Evolutionary conservation across 2,888 invertebrate genomes (phyloP), one percentile per base, ranked within the genome.

Genomic region (Lasioglossum marginatum): DNA sequence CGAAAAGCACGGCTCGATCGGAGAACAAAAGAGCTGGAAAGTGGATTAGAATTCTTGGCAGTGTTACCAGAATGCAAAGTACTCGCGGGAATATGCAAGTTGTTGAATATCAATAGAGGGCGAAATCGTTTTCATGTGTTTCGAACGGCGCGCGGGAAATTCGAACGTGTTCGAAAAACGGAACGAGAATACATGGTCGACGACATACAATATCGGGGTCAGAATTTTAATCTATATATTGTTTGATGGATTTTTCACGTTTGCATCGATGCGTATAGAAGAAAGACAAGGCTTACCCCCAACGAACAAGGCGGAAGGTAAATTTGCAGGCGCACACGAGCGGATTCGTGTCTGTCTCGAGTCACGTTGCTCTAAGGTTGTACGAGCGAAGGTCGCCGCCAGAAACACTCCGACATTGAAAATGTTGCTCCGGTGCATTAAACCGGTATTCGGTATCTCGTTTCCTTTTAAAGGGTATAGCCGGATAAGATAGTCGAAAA

Each of bases 341-440:
- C 34, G 63, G n/a, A n/a, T 40, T 40, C 8, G n/a, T 37, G 34
- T 14, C 23, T 57, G 72, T 66, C 76, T 83, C 37, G 66, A 66
- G 37, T 81, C 77, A 66, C 70, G 80, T 75, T 80, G 48, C 75
- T 78, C 74, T 81, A 68, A 72, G 75, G 75, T 70, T 85, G 71
- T 77, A 80, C 74, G 70, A 76, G 23, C 74, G 77, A 75, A 85
- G 85, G 81, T 81, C 77, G 66, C 40, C 66, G 79, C 16, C 70
- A 70, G 78, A 80, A 80, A 81, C 85, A 75, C 40, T 72, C 57
- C 78, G 86, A 66, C 86, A 85, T 81, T 85, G 78, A 85, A 82
- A 76, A 85, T 48, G 71, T 75, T 86, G 57, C 37, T 78, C 72
- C 72, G 34, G 60, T 75, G 78, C 71, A 72, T 76, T 74, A 85